Conservation (phyloP, 2,888 invertebrate genomes). For the Rhaphigaster nebulosa region DNA sequence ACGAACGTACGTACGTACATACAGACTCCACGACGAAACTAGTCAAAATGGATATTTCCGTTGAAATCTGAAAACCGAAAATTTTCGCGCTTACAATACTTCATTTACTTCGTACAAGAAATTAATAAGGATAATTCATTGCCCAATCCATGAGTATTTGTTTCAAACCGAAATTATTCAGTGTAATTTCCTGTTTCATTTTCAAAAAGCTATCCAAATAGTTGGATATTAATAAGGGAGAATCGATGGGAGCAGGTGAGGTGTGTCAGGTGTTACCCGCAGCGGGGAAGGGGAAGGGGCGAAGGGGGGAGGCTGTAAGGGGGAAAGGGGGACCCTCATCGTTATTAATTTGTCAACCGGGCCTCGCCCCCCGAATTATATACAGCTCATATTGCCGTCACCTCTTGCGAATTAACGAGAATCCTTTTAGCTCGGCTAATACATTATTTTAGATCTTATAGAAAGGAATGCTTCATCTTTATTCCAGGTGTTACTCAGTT, state of each 20-base stretch:
- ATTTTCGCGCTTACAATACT: no score
- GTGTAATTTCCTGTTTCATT: not conserved
- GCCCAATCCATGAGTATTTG: not conserved
- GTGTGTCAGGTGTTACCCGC: slow-evolving; percentile 21
- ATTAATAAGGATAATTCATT: no score
- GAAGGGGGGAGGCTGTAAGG: not conserved
- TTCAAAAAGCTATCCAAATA: not conserved
- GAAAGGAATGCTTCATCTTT: not conserved
- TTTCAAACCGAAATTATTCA: not conserved
- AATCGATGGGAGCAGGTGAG: not conserved
- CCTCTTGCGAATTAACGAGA: not conserved
- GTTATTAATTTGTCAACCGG: slow-evolving; percentile 25
- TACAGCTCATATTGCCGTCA: slow-evolving; percentile 15
- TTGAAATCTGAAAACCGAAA: no score
- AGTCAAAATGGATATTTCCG: no score
- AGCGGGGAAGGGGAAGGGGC: not conserved
- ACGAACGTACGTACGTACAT: no score
- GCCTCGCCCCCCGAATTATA: not conserved
- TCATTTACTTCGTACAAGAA: no score
- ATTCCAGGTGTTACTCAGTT: not conserved
- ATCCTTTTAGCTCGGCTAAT: not conserved
- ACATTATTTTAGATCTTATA: not conserved
- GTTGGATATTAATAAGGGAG: slow-evolving; percentile 28
- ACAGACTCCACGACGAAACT: no score
- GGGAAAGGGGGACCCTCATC: not conserved